Base-by-base conservation (phyloP, 37 sponge, comb jelly and placozoan genomes). In the Amphimedon queenslandica region DNA sequence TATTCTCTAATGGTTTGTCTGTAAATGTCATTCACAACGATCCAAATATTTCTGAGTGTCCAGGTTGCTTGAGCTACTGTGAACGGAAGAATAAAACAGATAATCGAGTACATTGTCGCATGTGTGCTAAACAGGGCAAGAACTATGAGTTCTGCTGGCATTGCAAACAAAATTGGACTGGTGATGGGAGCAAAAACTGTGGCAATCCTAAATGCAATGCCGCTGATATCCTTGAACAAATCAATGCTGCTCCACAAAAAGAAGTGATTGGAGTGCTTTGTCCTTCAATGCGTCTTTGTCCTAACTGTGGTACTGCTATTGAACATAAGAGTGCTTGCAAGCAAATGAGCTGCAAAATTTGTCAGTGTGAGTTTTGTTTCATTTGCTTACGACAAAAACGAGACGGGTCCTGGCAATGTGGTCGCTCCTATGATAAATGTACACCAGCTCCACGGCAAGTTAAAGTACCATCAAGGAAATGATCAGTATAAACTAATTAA, bases 271-370 rank as follows among this genome's bases (percentile, higher is more conserved):
- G 73, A 8, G 80, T 85, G 28, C 18, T 47, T 21, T 58, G 73
- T 23, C 86, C 86, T 27, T 74, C 77, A n/a, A 43, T 29, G 21
- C 67, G 86, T 21, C 74, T 74, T 10, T 85, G 86, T 74, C 75
- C 74, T 0, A 28, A 35, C 4, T 85, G 86, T 78, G 86, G 86
- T 13, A 18, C 42, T n/a, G 32, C 74, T 28, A 74, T 85, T 36
- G 80, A 78, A 27, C 86, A 85, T 35, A 78, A 42, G 30, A 64
- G 28, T 11, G 74, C 41, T 35, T 85, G 86, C 55, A 85, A 85
- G 63, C 79, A 85, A 60, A 79, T 85, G 80, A 72, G 36, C 2
- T 85, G 86, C 57, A 58, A n/a, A 3, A 51, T 2, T 2, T 85
- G 86, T 40, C 23, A 69, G 1, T 57, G 55, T 23, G 55, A 58